Percentiles rank a stretch among this genome's conserved stretches.
phyloP scores from a whole-genome alignment of 2,888 invertebrate genomes.

The Ennomos quercinarius region DNA sequence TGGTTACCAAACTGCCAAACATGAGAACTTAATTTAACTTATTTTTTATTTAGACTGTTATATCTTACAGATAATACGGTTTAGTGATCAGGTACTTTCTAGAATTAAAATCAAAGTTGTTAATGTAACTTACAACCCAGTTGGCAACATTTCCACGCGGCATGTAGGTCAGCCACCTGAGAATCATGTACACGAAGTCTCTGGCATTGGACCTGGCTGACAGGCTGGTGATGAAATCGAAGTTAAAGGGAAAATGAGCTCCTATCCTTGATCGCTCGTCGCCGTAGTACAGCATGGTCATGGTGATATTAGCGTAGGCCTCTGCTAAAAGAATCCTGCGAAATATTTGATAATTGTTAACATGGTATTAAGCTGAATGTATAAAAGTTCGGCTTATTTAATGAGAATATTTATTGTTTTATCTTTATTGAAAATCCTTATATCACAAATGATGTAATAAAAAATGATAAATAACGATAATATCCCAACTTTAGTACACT shows the following conservation, averaged over 20 bases:
- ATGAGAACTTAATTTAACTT: neutral
- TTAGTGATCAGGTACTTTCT: neutral
- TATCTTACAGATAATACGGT: too few relatives aligned
- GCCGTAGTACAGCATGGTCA: slow-evolving; percentile 87
- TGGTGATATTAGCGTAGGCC: slow-evolving; percentile 83
- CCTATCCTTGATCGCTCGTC: slow-evolving; percentile 68
- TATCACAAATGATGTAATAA: too few relatives aligned
- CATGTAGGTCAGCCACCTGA: slow-evolving; percentile 86
- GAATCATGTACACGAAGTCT: slow-evolving; percentile 78
- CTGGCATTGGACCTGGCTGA: slow-evolving; percentile 72
- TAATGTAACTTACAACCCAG: slow-evolving; percentile 85
- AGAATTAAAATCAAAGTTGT: neutral
- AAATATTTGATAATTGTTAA: neutral
- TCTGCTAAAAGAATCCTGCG: slow-evolving; percentile 86
- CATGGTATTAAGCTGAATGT: neutral
- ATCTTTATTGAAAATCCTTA: too few relatives aligned
- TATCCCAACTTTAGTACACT: too few relatives aligned
- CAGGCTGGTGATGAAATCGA: slow-evolving; percentile 84
- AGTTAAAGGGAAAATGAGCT: slow-evolving; percentile 88
- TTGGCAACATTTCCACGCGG: slow-evolving; percentile 85
- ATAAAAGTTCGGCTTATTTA: too few relatives aligned
- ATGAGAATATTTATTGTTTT: too few relatives aligned
- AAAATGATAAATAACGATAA: too few relatives aligned
- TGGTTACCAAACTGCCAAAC: slow-evolving; percentile 87
- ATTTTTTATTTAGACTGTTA: neutral